phyloP scores from a whole-genome alignment of 2,113 vertebrate genomes.

The Sialia sialis region DNA sequence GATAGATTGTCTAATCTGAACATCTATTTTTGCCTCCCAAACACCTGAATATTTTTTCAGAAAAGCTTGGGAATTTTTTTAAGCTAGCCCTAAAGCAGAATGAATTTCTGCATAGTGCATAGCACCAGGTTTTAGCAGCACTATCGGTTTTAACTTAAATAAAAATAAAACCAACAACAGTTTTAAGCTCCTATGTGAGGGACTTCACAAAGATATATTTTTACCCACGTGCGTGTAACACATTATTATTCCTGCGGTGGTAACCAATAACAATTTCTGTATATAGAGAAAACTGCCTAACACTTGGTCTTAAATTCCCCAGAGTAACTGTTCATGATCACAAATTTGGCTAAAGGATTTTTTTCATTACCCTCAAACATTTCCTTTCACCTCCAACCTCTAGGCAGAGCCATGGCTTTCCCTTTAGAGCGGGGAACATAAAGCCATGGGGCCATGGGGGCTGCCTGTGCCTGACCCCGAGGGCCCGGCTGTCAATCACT shows the following conservation, averaged over 20 bases:
- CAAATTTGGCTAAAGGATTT: slow-evolving; percentile 81
- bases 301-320: slow-evolving; percentile 66
- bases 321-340: slow-evolving; percentile 74
- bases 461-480: slow-evolving; percentile 77
- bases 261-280: slow-evolving; percentile 21
- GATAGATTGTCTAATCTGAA: background rate
- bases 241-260: background rate
- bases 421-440: slow-evolving; percentile 73
- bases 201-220: background rate
- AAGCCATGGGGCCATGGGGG: slow-evolving; percentile 79
- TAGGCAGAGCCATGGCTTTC: slow-evolving; percentile 76
- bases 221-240: background rate
- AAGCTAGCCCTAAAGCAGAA: background rate
- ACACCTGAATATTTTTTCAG: background rate
- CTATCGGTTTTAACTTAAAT: background rate
- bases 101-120: background rate
- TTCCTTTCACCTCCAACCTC: slow-evolving; percentile 84
- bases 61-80: background rate
- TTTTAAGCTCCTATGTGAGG: background rate
- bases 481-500: slow-evolving; percentile 83
- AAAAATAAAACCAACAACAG: background rate
- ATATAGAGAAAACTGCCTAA: background rate
- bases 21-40: background rate
- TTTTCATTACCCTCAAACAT: slow-evolving; percentile 81
- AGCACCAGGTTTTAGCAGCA: background rate